Evolutionary conservation across 2,113 vertebrate genomes (phyloP).

Genomic region (Puntigrus tetrazona): DNA sequence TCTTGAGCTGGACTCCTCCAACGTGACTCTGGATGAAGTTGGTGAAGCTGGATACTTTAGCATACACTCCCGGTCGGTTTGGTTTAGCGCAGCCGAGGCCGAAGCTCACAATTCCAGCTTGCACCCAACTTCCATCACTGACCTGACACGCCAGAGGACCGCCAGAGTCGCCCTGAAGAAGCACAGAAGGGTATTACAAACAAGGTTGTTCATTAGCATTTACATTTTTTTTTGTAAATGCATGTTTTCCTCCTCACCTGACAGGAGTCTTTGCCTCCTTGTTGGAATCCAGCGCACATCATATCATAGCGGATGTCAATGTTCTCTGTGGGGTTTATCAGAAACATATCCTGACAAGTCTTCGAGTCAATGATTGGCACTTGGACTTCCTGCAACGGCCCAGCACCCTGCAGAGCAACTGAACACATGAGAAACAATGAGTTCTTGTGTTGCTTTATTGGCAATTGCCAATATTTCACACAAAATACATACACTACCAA

Average conservation of each 20-base stretch:
- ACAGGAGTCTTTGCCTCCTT: slow-evolving; percentile 76
- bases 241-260: slow-evolving; percentile 67
- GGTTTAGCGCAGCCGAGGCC: slow-evolving; percentile 68
- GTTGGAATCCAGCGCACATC: slow-evolving; percentile 76
- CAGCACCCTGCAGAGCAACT: slow-evolving; percentile 68
- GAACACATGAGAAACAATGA: not conserved
- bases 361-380: slow-evolving; percentile 74
- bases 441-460: not conserved
- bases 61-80: slow-evolving; percentile 76
- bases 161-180: slow-evolving; percentile 77
- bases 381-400: slow-evolving; percentile 72
- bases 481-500: too few species aligned
- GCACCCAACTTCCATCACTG: slow-evolving; percentile 74
- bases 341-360: slow-evolving; percentile 74
- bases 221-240: too few species aligned
- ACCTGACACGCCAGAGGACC: slow-evolving; percentile 76
- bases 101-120: slow-evolving; percentile 80
- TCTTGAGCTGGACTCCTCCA: slow-evolving; percentile 63
- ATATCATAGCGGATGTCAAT: slow-evolving; percentile 72
- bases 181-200: not conserved
- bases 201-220: not conserved
- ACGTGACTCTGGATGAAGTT: slow-evolving; percentile 64
- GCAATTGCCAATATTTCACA: not conserved
- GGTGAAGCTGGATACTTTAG: slow-evolving; percentile 68
- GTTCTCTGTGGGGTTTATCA: slow-evolving; percentile 35